Evolutionary conservation across 2,888 invertebrate species (phyloP).

Genomic region (Spilarctia lutea): DNA sequence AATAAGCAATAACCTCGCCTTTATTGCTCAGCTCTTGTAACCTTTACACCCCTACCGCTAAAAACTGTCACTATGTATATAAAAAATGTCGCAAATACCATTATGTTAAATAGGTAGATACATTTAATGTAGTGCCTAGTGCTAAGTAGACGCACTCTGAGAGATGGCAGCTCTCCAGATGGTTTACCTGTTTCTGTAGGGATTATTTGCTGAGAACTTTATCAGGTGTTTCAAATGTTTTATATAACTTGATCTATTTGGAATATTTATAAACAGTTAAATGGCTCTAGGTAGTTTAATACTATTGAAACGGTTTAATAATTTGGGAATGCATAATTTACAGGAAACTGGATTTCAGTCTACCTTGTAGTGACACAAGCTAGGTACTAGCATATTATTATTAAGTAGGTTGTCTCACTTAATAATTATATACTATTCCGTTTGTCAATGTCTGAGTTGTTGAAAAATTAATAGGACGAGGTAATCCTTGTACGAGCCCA

Average conservation of each 20-base stretch:
- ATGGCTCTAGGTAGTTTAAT: neutral
- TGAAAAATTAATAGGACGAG: too few relatives aligned
- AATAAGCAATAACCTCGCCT: conserved; percentile 43
- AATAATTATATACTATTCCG: too few relatives aligned
- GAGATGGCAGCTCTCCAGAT: neutral
- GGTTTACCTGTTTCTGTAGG: neutral
- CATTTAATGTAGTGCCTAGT: neutral
- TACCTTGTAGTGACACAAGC: too few relatives aligned
- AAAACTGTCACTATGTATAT: conserved; percentile 4
- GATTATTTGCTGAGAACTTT: neutral
- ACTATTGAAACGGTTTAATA: neutral
- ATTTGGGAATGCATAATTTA: neutral
- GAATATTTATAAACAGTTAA: too few relatives aligned
- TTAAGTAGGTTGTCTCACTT: too few relatives aligned
- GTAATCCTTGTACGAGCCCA: neutral
- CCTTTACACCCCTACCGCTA: conserved; percentile 20
- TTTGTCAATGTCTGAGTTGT: too few relatives aligned
- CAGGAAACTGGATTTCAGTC: neutral
- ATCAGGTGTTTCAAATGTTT: neutral
- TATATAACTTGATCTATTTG: neutral
- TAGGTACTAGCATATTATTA: too few relatives aligned
- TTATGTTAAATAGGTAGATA: neutral
- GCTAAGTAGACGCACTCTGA: neutral
- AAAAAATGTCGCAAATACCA: neutral
- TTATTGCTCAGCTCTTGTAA: conserved; percentile 39